phyloP scores from a whole-genome alignment of 2,888 invertebrate genomes.

The Dascillus cervinus region DNA sequence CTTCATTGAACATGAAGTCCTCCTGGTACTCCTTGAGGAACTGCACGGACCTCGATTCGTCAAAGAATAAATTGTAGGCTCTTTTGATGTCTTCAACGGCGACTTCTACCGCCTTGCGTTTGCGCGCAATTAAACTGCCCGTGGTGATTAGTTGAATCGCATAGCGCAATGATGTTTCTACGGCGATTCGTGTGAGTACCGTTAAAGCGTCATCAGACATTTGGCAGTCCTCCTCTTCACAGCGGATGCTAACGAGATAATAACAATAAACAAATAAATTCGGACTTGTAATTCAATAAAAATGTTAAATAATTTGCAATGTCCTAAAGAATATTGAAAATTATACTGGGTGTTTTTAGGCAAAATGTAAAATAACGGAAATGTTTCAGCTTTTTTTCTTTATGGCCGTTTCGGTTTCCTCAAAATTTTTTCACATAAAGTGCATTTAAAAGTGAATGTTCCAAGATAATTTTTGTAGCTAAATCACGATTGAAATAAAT shows the following conservation, averaged over 20 bases:
- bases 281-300: neutral
- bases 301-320: too few species aligned
- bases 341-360: too few species aligned
- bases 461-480: too few species aligned
- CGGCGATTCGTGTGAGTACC: constrained; percentile 86
- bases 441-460: too few species aligned
- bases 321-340: too few species aligned
- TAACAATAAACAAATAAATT: constrained; percentile 5
- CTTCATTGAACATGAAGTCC: constrained; percentile 86
- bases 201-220: constrained; percentile 86
- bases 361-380: too few species aligned
- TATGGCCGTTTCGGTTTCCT: too few species aligned
- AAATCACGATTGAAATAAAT: too few species aligned
- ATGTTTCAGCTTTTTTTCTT: too few species aligned
- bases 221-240: constrained; percentile 97
- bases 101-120: constrained; percentile 81
- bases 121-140: constrained; percentile 85
- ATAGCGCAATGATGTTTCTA: constrained; percentile 90
- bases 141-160: constrained; percentile 97
- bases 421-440: too few species aligned
- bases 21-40: constrained; percentile 93
- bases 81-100: constrained; percentile 86
- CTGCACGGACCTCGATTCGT: constrained; percentile 88
- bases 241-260: constrained; percentile 47
- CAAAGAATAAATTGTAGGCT: constrained; percentile 90